phyloP scores from a whole-genome alignment of 2,797 vertebrate genomes.

The Gymnopithys bicolor region DNA sequence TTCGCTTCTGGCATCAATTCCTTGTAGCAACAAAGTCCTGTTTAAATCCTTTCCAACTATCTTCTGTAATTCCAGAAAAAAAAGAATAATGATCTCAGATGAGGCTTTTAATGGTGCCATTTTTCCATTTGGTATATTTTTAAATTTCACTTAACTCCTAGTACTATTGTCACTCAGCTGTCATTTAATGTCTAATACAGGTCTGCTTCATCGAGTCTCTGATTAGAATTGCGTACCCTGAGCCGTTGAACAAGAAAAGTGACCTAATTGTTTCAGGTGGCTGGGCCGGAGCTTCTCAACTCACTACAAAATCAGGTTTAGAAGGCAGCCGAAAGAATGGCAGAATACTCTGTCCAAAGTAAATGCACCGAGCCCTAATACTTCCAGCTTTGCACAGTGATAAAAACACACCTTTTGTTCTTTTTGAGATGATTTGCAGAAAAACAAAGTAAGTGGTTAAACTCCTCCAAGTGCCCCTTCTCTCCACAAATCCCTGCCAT shows the following conservation, averaged over 20 bases:
- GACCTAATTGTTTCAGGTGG: background rate
- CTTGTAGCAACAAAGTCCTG: background rate
- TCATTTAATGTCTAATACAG: background rate
- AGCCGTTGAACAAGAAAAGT: background rate
- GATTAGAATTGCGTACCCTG: background rate
- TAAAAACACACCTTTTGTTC: background rate
- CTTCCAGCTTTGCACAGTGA: rapidly evolving
- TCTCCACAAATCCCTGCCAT: rapidly evolving
- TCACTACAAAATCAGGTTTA: background rate
- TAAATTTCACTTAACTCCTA: background rate
- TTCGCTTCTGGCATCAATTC: background rate
- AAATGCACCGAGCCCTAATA: background rate
- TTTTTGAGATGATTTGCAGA: background rate
- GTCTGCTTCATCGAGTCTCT: background rate
- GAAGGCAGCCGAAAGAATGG: background rate
- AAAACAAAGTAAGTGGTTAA: background rate
- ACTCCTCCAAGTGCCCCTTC: background rate
- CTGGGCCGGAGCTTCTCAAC: background rate
- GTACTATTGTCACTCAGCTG: background rate
- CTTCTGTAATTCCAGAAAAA: background rate
- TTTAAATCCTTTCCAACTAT: slow-evolving; percentile 10
- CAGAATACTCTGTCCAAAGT: background rate
- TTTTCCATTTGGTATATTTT: background rate
- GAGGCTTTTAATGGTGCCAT: background rate
- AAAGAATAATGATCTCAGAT: background rate